These are phyloP conservation scores for Atta cephalotes DNA, from an alignment of 1,140 invertebrate species.

Conservation along the genomic window DNA sequence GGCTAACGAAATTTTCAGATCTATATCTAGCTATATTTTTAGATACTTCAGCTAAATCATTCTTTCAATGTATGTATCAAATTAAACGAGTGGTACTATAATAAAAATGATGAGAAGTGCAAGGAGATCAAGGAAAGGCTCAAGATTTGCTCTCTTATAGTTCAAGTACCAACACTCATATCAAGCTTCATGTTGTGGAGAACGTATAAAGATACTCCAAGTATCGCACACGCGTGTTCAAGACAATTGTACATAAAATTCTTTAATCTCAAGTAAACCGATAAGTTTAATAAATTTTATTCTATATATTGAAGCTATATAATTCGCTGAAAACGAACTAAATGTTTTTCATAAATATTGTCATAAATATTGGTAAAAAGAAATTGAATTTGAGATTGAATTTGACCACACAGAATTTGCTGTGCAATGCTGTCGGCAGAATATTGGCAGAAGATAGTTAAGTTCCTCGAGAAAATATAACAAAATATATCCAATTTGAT, in stretches of 20 bases:
- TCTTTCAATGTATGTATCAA: not conserved
- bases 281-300: constrained; percentile 15
- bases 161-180: constrained; percentile 50
- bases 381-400: not conserved
- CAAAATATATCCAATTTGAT: not conserved
- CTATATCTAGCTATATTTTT: too few species aligned
- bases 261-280: constrained; percentile 16
- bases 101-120: constrained; percentile 41
- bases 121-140: constrained; percentile 38
- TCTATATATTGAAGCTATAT: not conserved
- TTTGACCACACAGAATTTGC: not conserved
- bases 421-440: not conserved
- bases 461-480: not conserved
- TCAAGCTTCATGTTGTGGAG: constrained; percentile 38
- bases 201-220: constrained; percentile 23
- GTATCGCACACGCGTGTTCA: constrained; percentile 5
- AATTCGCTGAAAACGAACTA: not conserved
- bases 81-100: constrained; percentile 14
- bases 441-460: not conserved
- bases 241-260: constrained; percentile 8
- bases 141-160: constrained; percentile 40
- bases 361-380: not conserved
- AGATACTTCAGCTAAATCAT: too few species aligned
- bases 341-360: not conserved
- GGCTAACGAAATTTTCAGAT: too few species aligned